Conservation (phyloP, 1,140 invertebrate species). For the Muscidifurax raptorellus region DNA sequence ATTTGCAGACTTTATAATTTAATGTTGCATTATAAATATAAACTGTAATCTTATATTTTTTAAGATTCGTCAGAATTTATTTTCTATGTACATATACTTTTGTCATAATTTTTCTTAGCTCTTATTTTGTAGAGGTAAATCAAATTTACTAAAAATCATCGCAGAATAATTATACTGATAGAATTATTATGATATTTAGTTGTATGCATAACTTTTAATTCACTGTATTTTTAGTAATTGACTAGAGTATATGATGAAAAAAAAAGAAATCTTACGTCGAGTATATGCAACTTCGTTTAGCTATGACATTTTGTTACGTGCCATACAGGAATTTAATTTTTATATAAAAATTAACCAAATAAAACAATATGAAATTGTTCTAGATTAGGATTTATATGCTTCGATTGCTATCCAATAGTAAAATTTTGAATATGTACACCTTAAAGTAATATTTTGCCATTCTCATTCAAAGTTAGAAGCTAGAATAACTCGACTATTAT, state of each 20-base stretch:
- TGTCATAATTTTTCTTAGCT: too few species aligned
- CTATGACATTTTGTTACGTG: neutral
- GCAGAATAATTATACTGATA: neutral
- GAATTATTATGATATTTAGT: neutral
- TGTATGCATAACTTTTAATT: too few species aligned
- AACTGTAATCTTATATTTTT: too few species aligned
- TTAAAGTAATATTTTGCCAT: neutral
- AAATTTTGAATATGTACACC: neutral
- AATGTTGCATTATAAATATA: neutral
- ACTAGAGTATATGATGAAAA: neutral
- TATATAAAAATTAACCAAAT: neutral
- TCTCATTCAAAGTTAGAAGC: neutral
- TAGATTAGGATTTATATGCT: neutral
- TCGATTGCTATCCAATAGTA: neutral
- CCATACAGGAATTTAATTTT: conserved; percentile 8
- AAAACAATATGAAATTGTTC: neutral
- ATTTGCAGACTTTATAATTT: neutral
- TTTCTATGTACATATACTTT: too few species aligned
- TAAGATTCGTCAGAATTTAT: too few species aligned
- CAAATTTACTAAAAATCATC: neutral
- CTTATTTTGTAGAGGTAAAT: neutral
- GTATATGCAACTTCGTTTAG: neutral
- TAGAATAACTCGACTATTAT: neutral
- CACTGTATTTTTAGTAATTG: neutral
- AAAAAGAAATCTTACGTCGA: neutral